Evolutionary conservation across 2,113 vertebrate species (phyloP).

Genomic region (Gorsachius goisagi): DNA sequence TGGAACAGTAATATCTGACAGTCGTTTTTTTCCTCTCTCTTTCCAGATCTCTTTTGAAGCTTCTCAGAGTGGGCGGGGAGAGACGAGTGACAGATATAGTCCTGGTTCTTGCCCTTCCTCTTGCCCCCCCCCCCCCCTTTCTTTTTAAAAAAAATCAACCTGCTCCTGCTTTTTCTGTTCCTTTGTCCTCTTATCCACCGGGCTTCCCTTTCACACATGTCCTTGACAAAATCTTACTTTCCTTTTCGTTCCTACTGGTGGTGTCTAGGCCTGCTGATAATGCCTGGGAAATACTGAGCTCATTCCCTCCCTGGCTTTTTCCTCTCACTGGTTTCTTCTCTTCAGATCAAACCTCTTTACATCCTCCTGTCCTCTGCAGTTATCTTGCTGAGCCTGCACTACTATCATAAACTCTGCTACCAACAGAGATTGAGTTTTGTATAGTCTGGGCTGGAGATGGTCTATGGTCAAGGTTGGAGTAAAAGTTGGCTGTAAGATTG

Average conservation of each 20-base stretch:
- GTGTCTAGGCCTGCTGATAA: slow-evolving; percentile 13
- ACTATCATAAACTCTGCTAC: background rate
- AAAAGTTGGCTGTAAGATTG: background rate
- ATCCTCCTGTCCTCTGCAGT: slow-evolving; percentile 1
- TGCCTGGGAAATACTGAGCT: slow-evolving; percentile 40
- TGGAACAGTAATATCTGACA: slow-evolving; percentile 66
- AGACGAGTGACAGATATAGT: slow-evolving; percentile 33
- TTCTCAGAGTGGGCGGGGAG: slow-evolving; percentile 19
- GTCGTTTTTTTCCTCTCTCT: slow-evolving; percentile 43
- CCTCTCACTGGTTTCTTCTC: background rate
- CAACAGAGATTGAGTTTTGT: background rate
- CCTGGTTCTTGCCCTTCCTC: slow-evolving; percentile 29
- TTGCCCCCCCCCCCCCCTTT: background rate
- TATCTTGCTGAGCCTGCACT: background rate
- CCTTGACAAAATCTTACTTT: slow-evolving; percentile 6
- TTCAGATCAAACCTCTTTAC: background rate
- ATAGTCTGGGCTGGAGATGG: background rate
- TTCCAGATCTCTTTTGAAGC: slow-evolving; percentile 60
- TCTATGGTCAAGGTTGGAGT: background rate
- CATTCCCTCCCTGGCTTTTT: background rate
- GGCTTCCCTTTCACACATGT: background rate
- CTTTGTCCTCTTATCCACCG: background rate
- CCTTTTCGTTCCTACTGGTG: background rate
- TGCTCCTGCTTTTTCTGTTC: background rate
- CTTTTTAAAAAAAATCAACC: background rate